A percentile compares a stretch with the other conserved stretches of the same genome.
phyloP scores from a whole-genome alignment of 2,113 vertebrate genomes.

The Prionailurus bengalensis region DNA sequence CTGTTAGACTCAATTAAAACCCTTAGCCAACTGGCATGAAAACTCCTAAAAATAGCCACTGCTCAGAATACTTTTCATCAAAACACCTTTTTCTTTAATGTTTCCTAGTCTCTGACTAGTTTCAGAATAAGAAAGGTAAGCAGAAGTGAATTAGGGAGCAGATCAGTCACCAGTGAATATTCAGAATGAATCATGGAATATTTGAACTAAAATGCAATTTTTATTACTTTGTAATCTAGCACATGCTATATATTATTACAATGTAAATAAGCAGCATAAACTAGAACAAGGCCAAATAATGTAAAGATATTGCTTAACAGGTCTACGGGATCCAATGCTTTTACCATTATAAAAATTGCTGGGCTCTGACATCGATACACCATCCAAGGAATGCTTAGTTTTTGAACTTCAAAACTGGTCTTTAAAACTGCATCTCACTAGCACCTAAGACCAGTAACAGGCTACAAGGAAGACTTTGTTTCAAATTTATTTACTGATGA shows the following conservation, averaged over 20 bases:
- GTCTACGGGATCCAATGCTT: background rate
- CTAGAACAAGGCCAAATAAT: background rate
- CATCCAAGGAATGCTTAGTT: background rate
- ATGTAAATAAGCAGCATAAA: background rate
- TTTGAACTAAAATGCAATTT: slow-evolving; percentile 51
- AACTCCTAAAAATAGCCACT: slow-evolving; percentile 5
- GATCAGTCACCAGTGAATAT: slow-evolving; percentile 47
- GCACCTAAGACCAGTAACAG: background rate
- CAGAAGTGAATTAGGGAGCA: slow-evolving; percentile 34
- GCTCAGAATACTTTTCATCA: slow-evolving; percentile 43
- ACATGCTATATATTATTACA: background rate
- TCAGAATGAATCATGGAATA: slow-evolving; percentile 57
- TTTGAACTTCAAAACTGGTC: background rate
- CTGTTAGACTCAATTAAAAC: background rate
- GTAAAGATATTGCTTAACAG: background rate
- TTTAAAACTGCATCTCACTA: slow-evolving; percentile 12
- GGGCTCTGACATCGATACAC: background rate
- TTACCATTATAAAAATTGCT: background rate
- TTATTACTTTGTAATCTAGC: slow-evolving; percentile 17
- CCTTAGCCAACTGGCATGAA: slow-evolving; percentile 42
- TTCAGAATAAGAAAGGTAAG: slow-evolving; percentile 48
- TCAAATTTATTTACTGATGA: background rate
- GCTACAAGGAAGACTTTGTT: background rate
- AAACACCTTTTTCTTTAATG: slow-evolving; percentile 42
- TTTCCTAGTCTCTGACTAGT: slow-evolving; percentile 15